Evolutionary conservation across 2,888 invertebrate genomes (phyloP), one percentile per base, ranked within the genome.

Genomic region (Serripes groenlandicus): DNA sequence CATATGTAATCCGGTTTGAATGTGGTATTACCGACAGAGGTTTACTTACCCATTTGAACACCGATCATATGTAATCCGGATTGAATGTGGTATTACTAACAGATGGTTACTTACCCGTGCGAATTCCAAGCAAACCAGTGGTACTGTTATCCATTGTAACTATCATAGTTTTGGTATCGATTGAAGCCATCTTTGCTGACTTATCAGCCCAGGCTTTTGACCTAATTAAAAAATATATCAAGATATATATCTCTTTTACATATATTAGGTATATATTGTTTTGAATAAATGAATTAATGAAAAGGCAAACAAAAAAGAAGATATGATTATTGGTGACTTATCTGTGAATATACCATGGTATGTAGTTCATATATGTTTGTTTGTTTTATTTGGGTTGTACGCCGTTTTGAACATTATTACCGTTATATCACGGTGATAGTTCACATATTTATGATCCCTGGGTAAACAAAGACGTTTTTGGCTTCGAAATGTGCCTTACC

Each of bases 161-260:
- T n/a, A 76, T 86, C 54, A 72, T 69, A n/a, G 42, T 83, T n/a
- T 72, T 30, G 15, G 88, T 37, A 42, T 88, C 78, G 5, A 90
- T 34, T 7, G 71, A 62, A 3, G 78, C 54, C 0, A 89, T 78
- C 35, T 87, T 81, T 23, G 85, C 74, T 18, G 88, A 69, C 30
- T 52, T 49, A 68, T 90, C 89, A 0, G 89, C 85, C 90, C 89
- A 89, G 35, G 89, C 83, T 78, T 85, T 87, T 37, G 79, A 86
- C 90, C 90, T 90, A 23, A n/a, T 21, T 18, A 21, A 11, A 11
- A 56, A 21, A 49, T n/a, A n/a, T n/a, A n/a, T n/a, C n/a, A n/a
- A n/a, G n/a, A n/a, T n/a, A n/a, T 9, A 42, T 15, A 42, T 15
- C 18, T 9, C 18, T 15, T 9, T 42, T 42, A 15, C 11, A 15